Evolutionary conservation across 2,113 vertebrate species (phyloP).

Genomic region (Macquaria ambigua): DNA sequence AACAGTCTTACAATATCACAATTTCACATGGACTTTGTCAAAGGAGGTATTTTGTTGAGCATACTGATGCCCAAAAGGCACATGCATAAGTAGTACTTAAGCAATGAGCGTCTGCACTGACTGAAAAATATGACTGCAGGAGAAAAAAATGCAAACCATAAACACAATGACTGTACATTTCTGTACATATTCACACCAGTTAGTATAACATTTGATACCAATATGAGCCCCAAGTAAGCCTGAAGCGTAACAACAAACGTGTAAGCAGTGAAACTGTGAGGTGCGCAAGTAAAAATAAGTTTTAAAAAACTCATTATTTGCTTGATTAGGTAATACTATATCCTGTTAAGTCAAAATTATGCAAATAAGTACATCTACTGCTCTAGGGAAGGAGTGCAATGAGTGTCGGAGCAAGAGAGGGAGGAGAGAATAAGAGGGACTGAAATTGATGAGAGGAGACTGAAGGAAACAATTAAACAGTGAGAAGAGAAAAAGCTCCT

Average conservation of each 20-base stretch:
- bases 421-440: neutral
- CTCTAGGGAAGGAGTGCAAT: conserved; percentile 39
- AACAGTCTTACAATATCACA: neutral
- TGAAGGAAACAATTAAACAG: neutral
- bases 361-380: conserved; percentile 36
- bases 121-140: neutral
- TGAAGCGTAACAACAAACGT: neutral
- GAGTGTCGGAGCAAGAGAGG: neutral
- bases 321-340: conserved; percentile 29
- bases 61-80: neutral
- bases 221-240: neutral
- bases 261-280: conserved; percentile 1
- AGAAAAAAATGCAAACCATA: neutral
- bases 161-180: neutral
- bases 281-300: neutral
- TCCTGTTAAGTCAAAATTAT: conserved; percentile 46
- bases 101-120: neutral
- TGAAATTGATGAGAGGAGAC: neutral
- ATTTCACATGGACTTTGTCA: neutral
- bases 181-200: neutral
- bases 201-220: neutral
- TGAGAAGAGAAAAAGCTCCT: neutral
- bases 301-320: conserved; percentile 24
- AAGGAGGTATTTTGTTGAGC: neutral
- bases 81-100: neutral